Evolutionary conservation across 2,888 invertebrate genomes (phyloP), one percentile per base, ranked within the genome.

Genomic region (Ennomos erosarius): DNA sequence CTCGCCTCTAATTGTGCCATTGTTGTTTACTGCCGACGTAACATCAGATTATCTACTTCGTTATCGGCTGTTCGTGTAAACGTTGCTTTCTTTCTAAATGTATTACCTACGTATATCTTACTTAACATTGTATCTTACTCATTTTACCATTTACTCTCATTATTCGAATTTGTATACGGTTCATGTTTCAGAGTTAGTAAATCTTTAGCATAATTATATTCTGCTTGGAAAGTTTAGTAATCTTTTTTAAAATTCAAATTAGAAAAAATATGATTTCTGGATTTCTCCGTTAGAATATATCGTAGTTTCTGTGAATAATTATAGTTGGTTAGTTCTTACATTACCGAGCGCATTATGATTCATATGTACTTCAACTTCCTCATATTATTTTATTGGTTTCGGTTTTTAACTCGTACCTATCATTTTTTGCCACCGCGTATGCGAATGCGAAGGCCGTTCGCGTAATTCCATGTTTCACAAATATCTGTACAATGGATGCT

Each of bases 341-440:
- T 26, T 13, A 42, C 16, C 10, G 12, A 45, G n/a, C 10, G n/a
- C 35, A 12, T 34, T 12, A 34, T n/a, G n/a, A n/a, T n/a, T n/a
- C n/a, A n/a, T n/a, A n/a, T 13, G 9, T 26, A 13, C 12, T 45
- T 38, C 33, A 36, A 44, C 55, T 65, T 58, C 57, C 60, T 65
- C 58, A 48, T 58, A 43, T 38, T 48, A 10, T 63, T 58, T 54
- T 58, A 58, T 60, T 62, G 38, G 64, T 53, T 55, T 64, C 59
- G 40, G 39, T 36, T 60, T 55, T 46, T 39, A 39, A 50, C 49
- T 57, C 37, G 35, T 16, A n/a, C n/a, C n/a, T n/a, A 40, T 48
- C 12, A 47, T 42, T 38, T 44, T 51, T 59, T 57, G 55, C 57
- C 59, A 65, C 65, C 62, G 64, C 42, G 35, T 62, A n/a, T 40